phyloP scores from a whole-genome alignment of 2,797 vertebrate species.

The Trematomus bernacchii region DNA sequence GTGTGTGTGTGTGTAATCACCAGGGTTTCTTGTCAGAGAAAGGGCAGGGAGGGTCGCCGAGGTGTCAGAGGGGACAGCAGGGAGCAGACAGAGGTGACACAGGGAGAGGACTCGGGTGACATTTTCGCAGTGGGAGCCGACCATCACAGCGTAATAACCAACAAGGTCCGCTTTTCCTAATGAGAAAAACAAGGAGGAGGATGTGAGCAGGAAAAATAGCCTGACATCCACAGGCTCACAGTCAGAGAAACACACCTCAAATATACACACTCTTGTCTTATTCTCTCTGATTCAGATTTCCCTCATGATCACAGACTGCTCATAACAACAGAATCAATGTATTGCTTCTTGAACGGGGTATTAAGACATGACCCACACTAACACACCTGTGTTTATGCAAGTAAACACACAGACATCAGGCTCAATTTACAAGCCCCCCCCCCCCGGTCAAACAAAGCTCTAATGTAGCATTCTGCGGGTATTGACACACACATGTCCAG shows the following conservation, averaged over 20 bases:
- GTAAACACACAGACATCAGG: not conserved
- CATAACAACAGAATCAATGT: not conserved
- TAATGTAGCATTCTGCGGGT: conserved; percentile 34
- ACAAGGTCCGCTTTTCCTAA: conserved; percentile 54
- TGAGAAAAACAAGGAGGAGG: conserved; percentile 45
- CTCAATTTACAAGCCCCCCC: conserved; percentile 21
- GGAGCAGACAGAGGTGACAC: conserved; percentile 63
- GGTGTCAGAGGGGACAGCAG: conserved; percentile 63
- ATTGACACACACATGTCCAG: conserved; percentile 54
- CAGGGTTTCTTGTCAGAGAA: conserved; percentile 69
- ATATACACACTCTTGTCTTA: not conserved
- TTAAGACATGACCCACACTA: not conserved
- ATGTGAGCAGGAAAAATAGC: conserved; percentile 12
- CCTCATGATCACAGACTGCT: not conserved
- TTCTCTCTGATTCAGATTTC: conserved; percentile 4
- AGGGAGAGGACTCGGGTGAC: conserved; percentile 63
- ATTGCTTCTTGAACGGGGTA: not conserved
- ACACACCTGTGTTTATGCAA: conserved; percentile 14
- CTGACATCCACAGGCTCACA: conserved; percentile 21
- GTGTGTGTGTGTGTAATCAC: conserved; percentile 19
- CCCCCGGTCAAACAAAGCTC: conserved; percentile 42
- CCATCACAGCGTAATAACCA: conserved; percentile 49
- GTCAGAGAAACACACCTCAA: conserved; percentile 4
- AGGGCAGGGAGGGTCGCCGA: conserved; percentile 61
- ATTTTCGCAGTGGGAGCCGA: conserved; percentile 63